phyloP scores from a whole-genome alignment of 1,140 invertebrate genomes.

The Lepidurus arcticus region DNA sequence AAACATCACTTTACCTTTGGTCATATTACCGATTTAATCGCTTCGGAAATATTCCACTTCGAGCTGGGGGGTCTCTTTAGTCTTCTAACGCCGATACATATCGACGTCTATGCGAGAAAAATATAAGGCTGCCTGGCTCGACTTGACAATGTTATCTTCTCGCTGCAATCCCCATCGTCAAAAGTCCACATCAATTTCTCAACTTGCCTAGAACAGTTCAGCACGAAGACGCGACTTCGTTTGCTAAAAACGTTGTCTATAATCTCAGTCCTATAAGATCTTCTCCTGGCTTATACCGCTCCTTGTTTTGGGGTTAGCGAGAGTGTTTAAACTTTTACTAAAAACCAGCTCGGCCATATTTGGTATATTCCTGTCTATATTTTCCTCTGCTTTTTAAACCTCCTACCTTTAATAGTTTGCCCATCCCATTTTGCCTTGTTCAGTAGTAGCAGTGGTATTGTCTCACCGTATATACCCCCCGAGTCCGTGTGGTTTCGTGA shows the following conservation, averaged over 20 bases:
- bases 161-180: neutral
- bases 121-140: neutral
- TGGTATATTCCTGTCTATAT: neutral
- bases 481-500: neutral
- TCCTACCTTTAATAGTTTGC: neutral
- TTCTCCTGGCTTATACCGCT: neutral
- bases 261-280: neutral
- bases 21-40: neutral
- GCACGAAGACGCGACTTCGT: neutral
- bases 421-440: neutral
- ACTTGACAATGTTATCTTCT: neutral
- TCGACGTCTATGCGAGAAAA: neutral
- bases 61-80: constrained; percentile 8
- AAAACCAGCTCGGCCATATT: neutral
- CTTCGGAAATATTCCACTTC: neutral
- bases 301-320: neutral
- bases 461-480: neutral
- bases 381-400: neutral
- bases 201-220: neutral
- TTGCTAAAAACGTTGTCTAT: neutral
- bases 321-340: neutral
- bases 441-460: neutral
- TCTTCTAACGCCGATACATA: neutral
- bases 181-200: neutral
- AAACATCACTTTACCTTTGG: neutral